phyloP scores from a whole-genome alignment of 2,113 vertebrate species.

The Oryzias celebensis region DNA sequence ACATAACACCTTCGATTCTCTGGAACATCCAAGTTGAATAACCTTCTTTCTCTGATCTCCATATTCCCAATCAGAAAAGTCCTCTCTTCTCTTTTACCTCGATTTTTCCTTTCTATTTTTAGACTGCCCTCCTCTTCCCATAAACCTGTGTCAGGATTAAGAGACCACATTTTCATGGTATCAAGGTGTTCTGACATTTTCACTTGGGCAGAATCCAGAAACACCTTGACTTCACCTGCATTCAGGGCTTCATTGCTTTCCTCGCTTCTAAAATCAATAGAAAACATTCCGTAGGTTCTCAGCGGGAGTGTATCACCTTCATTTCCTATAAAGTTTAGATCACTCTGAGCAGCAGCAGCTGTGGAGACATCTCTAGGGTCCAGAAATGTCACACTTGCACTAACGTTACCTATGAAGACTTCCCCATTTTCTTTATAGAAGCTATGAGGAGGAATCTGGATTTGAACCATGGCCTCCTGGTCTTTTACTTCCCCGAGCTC shows the following conservation, averaged over 20 bases:
- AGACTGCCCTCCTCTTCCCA: slow-evolving; percentile 96
- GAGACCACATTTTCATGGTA: slow-evolving; percentile 94
- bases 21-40: slow-evolving; percentile 96
- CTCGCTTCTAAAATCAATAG: slow-evolving; percentile 89
- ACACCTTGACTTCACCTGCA: slow-evolving; percentile 90
- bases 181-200: slow-evolving; percentile 87
- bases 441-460: slow-evolving; percentile 90
- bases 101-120: slow-evolving; percentile 77
- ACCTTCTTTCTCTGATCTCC: slow-evolving; percentile 94
- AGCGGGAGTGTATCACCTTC: slow-evolving; percentile 91
- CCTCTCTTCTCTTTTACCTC: slow-evolving; percentile 88
- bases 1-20: slow-evolving; percentile 93
- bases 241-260: slow-evolving; percentile 84
- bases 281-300: slow-evolving; percentile 97
- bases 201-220: slow-evolving; percentile 88
- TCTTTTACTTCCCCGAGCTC: slow-evolving; percentile 86
- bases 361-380: slow-evolving; percentile 89
- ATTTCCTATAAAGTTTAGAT: slow-evolving; percentile 89
- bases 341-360: slow-evolving; percentile 88
- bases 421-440: slow-evolving; percentile 93
- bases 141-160: slow-evolving; percentile 92
- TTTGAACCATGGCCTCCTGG: slow-evolving; percentile 86
- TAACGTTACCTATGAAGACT: slow-evolving; percentile 87
- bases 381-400: slow-evolving; percentile 93
- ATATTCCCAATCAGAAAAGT: slow-evolving; percentile 96